Conservation (phyloP, 2,113 vertebrate species). For the Haplochromis vanheusdeni region DNA sequence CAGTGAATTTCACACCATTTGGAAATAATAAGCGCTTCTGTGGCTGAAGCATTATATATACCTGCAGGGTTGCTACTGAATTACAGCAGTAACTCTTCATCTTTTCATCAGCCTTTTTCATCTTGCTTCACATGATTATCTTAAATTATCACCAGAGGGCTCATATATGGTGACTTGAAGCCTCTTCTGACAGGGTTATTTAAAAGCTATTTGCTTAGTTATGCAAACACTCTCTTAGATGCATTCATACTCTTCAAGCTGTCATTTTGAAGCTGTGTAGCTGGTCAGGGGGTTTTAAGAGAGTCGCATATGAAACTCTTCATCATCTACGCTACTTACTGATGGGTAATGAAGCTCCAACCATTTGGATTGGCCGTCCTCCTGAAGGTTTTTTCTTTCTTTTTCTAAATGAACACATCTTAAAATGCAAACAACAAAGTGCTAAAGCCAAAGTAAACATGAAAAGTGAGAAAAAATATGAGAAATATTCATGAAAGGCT, state of each 20-base stretch:
- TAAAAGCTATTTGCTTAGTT: neutral
- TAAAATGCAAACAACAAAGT: slow-evolving; percentile 3
- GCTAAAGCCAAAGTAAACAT: neutral
- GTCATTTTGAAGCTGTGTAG: neutral
- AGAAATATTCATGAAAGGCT: neutral
- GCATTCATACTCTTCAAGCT: neutral
- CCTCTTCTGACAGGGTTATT: neutral
- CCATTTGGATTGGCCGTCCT: neutral
- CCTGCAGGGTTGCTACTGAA: neutral
- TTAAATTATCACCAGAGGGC: neutral
- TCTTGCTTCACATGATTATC: neutral
- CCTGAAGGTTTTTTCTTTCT: neutral
- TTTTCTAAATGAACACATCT: neutral
- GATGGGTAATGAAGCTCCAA: neutral
- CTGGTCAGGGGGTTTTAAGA: neutral
- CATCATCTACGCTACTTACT: neutral
- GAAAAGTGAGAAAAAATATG: neutral
- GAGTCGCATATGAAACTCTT: neutral
- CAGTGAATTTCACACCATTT: neutral
- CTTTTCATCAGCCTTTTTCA: neutral
- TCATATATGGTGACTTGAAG: neutral
- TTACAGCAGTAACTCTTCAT: neutral
- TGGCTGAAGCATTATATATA: neutral
- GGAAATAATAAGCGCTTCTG: neutral
- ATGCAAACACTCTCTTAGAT: neutral